Conservation (phyloP, 2,888 invertebrate genomes). For the Cheilosia variabilis region DNA sequence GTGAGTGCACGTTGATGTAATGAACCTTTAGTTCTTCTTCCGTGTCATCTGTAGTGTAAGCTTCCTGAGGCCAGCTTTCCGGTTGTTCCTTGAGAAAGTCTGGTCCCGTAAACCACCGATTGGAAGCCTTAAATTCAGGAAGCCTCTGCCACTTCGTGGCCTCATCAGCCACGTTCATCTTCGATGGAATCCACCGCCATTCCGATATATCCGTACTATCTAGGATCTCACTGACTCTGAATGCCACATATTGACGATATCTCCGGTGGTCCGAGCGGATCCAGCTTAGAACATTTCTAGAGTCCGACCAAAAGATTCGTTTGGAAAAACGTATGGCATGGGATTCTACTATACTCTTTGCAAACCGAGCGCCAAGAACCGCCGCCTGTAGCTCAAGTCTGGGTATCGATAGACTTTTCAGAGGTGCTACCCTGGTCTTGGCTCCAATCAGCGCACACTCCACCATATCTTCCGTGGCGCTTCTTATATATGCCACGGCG, state of each 20-base stretch:
- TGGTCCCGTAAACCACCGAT: conserved; percentile 57
- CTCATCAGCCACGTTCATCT: conserved; percentile 66
- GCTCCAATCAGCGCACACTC: neutral
- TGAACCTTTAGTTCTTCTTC: conserved; percentile 5
- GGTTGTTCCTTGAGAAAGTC: conserved; percentile 35
- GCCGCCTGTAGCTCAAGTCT: neutral
- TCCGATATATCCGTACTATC: conserved; percentile 38
- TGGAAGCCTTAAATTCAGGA: conserved; percentile 11
- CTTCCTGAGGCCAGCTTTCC: conserved; percentile 26
- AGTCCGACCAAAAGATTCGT: conserved; percentile 75
- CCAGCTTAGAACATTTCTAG: conserved; percentile 76
- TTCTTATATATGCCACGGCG: neutral
- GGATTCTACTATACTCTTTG: neutral
- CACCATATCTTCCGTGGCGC: neutral
- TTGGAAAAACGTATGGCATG: neutral
- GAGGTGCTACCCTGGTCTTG: neutral
- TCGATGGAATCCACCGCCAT: conserved; percentile 59
- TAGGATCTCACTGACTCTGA: conserved; percentile 27
- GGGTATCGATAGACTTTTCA: too few species aligned
- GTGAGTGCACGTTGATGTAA: neutral
- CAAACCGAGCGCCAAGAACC: neutral
- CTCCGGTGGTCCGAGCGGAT: conserved; percentile 69
- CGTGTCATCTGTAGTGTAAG: neutral
- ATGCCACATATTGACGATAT: conserved; percentile 56
- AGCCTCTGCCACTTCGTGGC: conserved; percentile 52